Conservation (phyloP, 2,888 invertebrate genomes). For the Spodoptera picta region DNA sequence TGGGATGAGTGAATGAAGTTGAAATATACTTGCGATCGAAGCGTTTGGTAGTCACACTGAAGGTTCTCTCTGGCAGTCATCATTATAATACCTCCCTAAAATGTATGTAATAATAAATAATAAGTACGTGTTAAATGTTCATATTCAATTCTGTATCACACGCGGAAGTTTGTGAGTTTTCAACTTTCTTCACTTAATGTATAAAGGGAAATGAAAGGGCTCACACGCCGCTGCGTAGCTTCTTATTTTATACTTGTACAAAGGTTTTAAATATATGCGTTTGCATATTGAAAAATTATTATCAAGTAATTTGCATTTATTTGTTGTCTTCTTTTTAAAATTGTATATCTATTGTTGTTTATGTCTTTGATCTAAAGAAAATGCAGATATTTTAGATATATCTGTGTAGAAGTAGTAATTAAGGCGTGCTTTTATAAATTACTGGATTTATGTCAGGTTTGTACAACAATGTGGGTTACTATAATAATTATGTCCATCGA, state of each 20-base stretch:
- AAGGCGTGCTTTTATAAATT: conserved; percentile 10
- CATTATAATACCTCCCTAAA: conserved; percentile 24
- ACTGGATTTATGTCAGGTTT: neutral
- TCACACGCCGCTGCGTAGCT: conserved; percentile 55
- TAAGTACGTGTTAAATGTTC: conserved; percentile 43
- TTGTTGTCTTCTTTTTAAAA: conserved; percentile 26
- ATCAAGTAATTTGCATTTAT: conserved; percentile 21
- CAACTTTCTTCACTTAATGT: conserved; percentile 51
- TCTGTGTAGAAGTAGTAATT: conserved; percentile 4
- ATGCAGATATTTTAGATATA: conserved; percentile 10
- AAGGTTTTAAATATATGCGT: conserved; percentile 19
- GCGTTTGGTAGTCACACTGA: conserved; percentile 3
- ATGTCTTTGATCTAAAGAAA: conserved; percentile 1
- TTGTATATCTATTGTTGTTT: conserved; percentile 12
- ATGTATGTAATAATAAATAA: conserved; percentile 33
- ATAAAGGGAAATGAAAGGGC: conserved; percentile 38
- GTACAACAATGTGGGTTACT: too few species aligned
- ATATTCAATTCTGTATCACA: conserved; percentile 26
- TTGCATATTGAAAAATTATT: conserved; percentile 11
- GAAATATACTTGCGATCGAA: conserved; percentile 42
- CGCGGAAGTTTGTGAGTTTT: conserved; percentile 33
- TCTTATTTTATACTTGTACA: conserved; percentile 40
- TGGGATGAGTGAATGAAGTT: conserved; percentile 48
- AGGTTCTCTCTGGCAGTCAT: conserved; percentile 17
- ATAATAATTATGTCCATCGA: conserved; percentile 9